Percentiles rank a stretch among this genome's conserved stretches.
phyloP scores from a whole-genome alignment of 2,888 invertebrate species.

The Aquatica leii region DNA sequence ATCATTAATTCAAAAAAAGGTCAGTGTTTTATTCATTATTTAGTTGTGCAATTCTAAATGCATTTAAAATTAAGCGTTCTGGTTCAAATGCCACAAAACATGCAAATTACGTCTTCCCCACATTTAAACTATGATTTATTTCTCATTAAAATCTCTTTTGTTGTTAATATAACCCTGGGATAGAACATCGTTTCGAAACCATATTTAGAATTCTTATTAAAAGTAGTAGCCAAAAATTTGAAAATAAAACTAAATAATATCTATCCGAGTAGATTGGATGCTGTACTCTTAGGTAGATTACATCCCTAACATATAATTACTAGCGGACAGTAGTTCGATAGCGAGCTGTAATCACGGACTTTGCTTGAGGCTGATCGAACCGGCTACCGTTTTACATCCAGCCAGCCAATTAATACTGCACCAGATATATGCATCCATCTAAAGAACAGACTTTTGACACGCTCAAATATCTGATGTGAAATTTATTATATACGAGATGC shows the following conservation, averaged over 20 bases:
- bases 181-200: neutral
- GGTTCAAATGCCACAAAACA: neutral
- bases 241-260: conserved; percentile 37
- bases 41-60: neutral
- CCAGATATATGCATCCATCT: conserved; percentile 28
- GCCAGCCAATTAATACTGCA: conserved; percentile 50
- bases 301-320: conserved; percentile 56
- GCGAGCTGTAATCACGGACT: conserved; percentile 56
- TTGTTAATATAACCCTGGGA: conserved; percentile 5
- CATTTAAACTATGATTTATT: neutral
- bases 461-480: conserved; percentile 1
- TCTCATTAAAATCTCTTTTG: neutral
- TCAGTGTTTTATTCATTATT: neutral
- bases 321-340: conserved; percentile 58
- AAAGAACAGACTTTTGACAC: conserved; percentile 33
- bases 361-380: conserved; percentile 48
- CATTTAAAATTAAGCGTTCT: neutral
- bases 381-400: conserved; percentile 54
- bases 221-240: conserved; percentile 44
- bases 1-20: too few species aligned
- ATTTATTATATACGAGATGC: neutral
- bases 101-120: neutral
- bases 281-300: conserved; percentile 50
- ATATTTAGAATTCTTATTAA: conserved; percentile 20
- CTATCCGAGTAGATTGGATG: conserved; percentile 38